These are phyloP conservation scores for Thymelicus acteon DNA, from an alignment of 2,888 invertebrate species.

Conservation along the genomic window DNA sequence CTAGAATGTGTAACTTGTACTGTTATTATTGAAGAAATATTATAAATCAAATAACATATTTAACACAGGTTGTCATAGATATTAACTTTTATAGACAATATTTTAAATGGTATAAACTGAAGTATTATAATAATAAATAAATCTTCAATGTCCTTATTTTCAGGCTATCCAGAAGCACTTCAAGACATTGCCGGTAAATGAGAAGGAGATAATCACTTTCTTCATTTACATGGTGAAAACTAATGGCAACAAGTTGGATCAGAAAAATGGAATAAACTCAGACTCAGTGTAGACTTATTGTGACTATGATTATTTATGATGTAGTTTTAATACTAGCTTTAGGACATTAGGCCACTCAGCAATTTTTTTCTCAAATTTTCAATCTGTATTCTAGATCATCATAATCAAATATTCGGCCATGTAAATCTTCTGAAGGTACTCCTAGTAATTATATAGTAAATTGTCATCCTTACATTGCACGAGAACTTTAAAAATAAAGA, in stretches of 20 bases:
- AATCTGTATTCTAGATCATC: constrained; percentile 53
- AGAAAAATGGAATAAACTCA: constrained; percentile 90
- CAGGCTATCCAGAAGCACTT: constrained; percentile 98
- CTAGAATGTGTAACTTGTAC: too few relatives aligned
- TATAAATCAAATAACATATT: too few relatives aligned
- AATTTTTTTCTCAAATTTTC: constrained; percentile 58
- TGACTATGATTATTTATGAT: constrained; percentile 54
- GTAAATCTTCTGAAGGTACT: constrained; percentile 4
- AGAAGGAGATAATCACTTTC: constrained; percentile 97
- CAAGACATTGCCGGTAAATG: constrained; percentile 96
- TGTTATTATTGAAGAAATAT: too few relatives aligned
- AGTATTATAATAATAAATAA: too few relatives aligned
- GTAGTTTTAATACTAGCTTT: constrained; percentile 59
- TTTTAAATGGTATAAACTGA: too few relatives aligned
- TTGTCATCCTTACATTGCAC: background rate
- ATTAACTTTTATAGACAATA: too few relatives aligned
- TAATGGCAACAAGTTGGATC: constrained; percentile 94
- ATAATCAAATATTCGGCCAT: constrained; percentile 12
- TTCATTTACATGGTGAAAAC: constrained; percentile 99
- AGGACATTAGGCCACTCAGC: constrained; percentile 50
- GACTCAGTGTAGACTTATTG: constrained; percentile 78
- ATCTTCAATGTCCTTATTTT: constrained; percentile 55
- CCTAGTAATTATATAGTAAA: background rate
- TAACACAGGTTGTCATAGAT: too few relatives aligned
- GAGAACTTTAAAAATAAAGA: background rate